These are phyloP conservation scores for Hipposideros larvatus DNA, from an alignment of 2,797 vertebrate genomes.

Conservation along the genomic window DNA sequence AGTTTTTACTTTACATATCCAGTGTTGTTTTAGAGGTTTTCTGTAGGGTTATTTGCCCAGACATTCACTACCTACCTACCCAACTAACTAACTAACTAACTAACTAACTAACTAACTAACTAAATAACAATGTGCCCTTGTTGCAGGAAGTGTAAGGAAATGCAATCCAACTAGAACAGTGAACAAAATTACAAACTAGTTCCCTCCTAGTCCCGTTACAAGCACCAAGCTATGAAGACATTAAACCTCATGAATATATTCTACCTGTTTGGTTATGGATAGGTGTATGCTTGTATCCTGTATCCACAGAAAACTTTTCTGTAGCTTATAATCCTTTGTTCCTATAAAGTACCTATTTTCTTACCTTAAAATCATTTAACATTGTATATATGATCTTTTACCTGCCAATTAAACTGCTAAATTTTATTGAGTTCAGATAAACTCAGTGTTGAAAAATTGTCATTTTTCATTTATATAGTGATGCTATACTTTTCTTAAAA, in stretches of 20 bases:
- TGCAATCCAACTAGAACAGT: conserved; percentile 77
- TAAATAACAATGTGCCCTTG: conserved; percentile 74
- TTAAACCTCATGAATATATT: conserved; percentile 78
- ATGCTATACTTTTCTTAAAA: conserved; percentile 13
- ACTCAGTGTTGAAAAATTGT: conserved; percentile 9
- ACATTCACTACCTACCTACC: too few relatives aligned
- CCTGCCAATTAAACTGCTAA: conserved; percentile 25
- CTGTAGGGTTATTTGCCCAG: conserved; percentile 80
- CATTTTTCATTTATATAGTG: conserved; percentile 3
- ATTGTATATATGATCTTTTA: neutral
- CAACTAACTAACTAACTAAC: too few relatives aligned
- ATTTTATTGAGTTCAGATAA: conserved; percentile 46
- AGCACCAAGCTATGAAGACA: conserved; percentile 67
- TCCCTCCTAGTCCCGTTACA: conserved; percentile 69
- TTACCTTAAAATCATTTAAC: conserved; percentile 64
- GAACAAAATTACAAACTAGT: conserved; percentile 73
- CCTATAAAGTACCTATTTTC: conserved; percentile 34
- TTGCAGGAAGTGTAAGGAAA: conserved; percentile 82
- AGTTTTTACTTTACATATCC: conserved; percentile 81
- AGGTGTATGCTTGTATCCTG: conserved; percentile 34
- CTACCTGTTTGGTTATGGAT: conserved; percentile 61
- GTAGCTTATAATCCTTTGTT: conserved; percentile 44
- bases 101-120: neutral
- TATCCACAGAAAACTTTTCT: neutral
- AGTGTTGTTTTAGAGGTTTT: conserved; percentile 81